Percentiles rank a stretch among this genome's conserved stretches.
Conservation (phyloP, 2,797 vertebrate genomes). For the Pyrocephalus nanus region DNA sequence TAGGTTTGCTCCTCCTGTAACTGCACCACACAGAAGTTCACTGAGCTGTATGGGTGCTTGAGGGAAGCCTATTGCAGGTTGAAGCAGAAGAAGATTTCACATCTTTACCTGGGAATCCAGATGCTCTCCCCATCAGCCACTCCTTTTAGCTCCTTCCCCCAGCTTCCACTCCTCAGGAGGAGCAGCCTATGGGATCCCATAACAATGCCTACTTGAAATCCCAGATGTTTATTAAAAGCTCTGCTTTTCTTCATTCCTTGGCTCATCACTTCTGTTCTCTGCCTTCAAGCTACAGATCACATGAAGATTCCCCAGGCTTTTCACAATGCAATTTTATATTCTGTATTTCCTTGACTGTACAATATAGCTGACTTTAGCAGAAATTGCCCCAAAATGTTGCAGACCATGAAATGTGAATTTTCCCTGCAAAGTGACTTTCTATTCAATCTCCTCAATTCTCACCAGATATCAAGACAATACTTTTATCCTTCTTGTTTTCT, state of each 20-base stretch:
- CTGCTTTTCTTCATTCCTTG: not conserved
- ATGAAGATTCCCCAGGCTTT: conserved; percentile 17
- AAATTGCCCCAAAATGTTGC: conserved; percentile 22
- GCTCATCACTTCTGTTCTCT: not conserved
- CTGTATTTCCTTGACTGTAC: not conserved
- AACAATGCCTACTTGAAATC: not conserved
- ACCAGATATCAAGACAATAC: not conserved
- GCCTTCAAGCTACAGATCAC: not conserved
- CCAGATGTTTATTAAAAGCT: not conserved
- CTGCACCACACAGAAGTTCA: not conserved
- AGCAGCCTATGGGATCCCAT: not conserved
- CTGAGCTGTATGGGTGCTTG: not conserved
- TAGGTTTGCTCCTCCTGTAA: not conserved
- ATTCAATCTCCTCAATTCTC: not conserved
- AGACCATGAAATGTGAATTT: conserved; percentile 9
- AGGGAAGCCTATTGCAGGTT: not conserved
- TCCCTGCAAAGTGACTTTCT: not conserved
- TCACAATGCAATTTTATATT: not conserved
- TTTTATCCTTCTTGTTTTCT: conserved; percentile 34
- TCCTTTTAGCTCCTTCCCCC: not conserved
- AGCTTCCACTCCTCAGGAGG: not conserved
- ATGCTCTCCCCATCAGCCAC: not conserved
- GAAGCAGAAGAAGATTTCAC: not conserved
- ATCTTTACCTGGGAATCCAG: not conserved
- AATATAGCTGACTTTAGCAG: conserved; percentile 13